Evolutionary conservation across 2,797 vertebrate genomes (phyloP), one percentile per base, ranked within the genome.

Genomic region (Melanotaenia boesemani): DNA sequence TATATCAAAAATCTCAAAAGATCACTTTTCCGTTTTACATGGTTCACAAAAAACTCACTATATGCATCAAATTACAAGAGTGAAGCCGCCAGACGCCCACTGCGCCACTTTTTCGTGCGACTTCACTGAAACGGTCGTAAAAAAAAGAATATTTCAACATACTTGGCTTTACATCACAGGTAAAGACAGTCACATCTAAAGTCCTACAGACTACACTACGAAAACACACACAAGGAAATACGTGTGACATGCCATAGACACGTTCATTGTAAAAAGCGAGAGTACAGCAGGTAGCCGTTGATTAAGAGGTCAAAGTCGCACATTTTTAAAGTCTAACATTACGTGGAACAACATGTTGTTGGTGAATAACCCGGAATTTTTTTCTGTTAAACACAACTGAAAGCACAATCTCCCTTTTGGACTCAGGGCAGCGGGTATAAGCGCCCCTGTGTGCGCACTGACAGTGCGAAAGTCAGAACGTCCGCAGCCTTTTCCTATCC

Each of bases 181-280:
- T 84, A 62, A 20, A 46, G 91, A 95, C 93, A 95, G 86, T 81
- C 90, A 94, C 92, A 94, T 89, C 92, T 94, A 95, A 76, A 87
- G 83, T 91, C 89, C 90, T 94, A 92, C 87, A 93, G 79, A 89
- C 92, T 94, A 95, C 88, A 87, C 91, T 93, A 93, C 87, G 70
- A 89, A 89, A 92, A 92, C 92, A 81, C 91, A 93, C 94, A 94
- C 91, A 91, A 72, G 88, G 81, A 92, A 93, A 90, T 84, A 94
- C 90, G 90, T 81, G 94, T 92, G 92, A 93, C 95, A 95, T 95
- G 94, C 95, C 94, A 93, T 86, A 88, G 88, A 95, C 90, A 93
- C 68, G 88, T 88, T 91, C 77, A 71, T 77, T 83, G 85, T 88
- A 85, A 75, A 93, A 92, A 88, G 86, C 88, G 76, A 90, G 77